Evolutionary conservation across 2,888 invertebrate species (phyloP), one percentile per base, ranked within the genome.

Genomic region (Lamellibrachia columna): DNA sequence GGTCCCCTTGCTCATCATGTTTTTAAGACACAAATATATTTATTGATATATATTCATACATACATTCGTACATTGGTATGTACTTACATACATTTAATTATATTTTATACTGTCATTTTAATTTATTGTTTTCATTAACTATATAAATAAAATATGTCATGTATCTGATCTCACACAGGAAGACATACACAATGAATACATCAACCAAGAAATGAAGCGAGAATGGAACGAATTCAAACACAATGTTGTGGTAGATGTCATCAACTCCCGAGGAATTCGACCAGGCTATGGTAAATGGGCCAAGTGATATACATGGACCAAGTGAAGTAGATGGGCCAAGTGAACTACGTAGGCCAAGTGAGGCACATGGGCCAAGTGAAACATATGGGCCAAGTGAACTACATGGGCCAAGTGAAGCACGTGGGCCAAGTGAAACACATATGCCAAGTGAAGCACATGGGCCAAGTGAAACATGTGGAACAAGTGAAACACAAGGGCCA

Each of bases 201-300:
- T 96, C 93, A 94, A 95, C 60, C 96, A 96, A 93, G 96, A 96
- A 93, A 93, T 95, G 93, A 96, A 95, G 93, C 93, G 96, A 93
- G 96, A 96, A 92, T 96, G 96, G 96, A 96, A 96, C 93, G 96
- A 96, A 93, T 96, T 95, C 93, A 96, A 96, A 94, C 96, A 96
- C 93, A 94, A 95, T 75, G 95, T 96, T 15, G 95, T 96, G 2
- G 94, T 96, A 7, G 95, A 96, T 55, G 95, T 95, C 53, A 96
- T 96, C 93, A 96, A 96, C 93, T 94, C 95, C 11, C 93, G 95
- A 3, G 96, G 96, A 53, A 96, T 96, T 53, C 93, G 96, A 92
- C 96, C 96, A 9, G 96, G 96, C 28, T 96, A 96, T 94, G 96
- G 96, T 7, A 96, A 96, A 93, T 96, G 96, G 96, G 93, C 95